Percentiles rank a stretch among this genome's conserved stretches.
Evolutionary conservation across 2,797 vertebrate genomes (phyloP).

Genomic region (Pyrocephalus nanus): DNA sequence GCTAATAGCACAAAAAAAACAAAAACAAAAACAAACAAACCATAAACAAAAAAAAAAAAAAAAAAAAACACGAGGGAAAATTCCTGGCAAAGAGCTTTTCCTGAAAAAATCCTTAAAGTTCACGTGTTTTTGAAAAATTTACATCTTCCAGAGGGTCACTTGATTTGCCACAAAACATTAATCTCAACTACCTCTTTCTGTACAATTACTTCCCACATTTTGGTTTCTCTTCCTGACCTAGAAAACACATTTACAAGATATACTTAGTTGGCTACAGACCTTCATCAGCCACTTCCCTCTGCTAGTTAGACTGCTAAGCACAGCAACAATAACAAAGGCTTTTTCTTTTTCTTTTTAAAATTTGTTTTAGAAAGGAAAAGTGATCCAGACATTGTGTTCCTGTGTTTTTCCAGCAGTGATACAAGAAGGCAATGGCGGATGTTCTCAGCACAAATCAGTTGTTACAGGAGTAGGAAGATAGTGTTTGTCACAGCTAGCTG

Average conservation of each 20-base stretch:
- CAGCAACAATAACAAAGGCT: neutral
- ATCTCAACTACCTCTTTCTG: neutral
- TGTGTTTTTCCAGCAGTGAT: neutral
- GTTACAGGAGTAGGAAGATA: neutral
- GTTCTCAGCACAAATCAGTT: neutral
- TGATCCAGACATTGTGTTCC: neutral
- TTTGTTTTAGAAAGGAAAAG: neutral
- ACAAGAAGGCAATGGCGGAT: neutral
- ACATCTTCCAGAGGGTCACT: neutral
- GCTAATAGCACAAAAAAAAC: neutral
- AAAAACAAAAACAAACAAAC: neutral
- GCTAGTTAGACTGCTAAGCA: neutral
- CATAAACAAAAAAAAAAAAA: neutral
- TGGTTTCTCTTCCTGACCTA: slow-evolving; percentile 40
- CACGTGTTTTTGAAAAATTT: neutral
- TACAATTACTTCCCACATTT: slow-evolving; percentile 14
- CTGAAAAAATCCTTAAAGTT: neutral
- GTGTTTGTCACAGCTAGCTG: neutral
- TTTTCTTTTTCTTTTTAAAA: neutral
- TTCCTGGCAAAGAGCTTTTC: neutral
- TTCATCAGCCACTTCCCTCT: neutral
- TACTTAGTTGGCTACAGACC: neutral
- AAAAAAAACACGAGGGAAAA: neutral
- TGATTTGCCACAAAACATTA: neutral
- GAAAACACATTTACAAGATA: neutral